phyloP scores from a whole-genome alignment of 2,113 vertebrate genomes.

The Macquaria ambigua region DNA sequence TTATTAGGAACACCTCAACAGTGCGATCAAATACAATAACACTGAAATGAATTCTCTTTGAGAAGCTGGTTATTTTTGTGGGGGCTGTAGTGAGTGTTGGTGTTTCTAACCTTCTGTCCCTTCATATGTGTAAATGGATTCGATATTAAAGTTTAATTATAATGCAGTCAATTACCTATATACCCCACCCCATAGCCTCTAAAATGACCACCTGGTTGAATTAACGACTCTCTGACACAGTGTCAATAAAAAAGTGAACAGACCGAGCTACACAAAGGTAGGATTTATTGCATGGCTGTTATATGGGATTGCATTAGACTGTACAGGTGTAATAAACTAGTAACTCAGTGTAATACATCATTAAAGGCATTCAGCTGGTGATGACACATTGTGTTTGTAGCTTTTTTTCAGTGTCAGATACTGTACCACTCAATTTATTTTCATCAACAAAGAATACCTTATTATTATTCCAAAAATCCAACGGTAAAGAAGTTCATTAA shows the following conservation, averaged over 20 bases:
- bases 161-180: neutral
- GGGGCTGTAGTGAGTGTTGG: neutral
- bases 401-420: neutral
- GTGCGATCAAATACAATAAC: slow-evolving; percentile 1
- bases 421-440: neutral
- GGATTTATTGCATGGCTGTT: slow-evolving; percentile 30
- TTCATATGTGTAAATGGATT: neutral
- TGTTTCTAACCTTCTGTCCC: neutral
- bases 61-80: neutral
- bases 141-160: neutral
- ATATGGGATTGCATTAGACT: neutral
- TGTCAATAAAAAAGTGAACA: slow-evolving; percentile 12
- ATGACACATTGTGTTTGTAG: neutral
- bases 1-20: slow-evolving; percentile 3
- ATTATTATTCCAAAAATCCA: neutral
- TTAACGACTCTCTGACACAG: neutral
- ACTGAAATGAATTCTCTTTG: neutral
- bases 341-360: neutral
- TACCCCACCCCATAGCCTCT: neutral
- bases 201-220: slow-evolving; percentile 23
- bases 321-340: slow-evolving; percentile 18
- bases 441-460: slow-evolving; percentile 5
- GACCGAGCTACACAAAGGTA: neutral
- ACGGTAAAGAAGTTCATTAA: slow-evolving; percentile 1
- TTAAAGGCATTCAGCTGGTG: slow-evolving; percentile 16